A percentile compares a stretch with the other conserved stretches of the same genome.
phyloP scores from a whole-genome alignment of 2,888 invertebrate species.

The Pandemis corylana region DNA sequence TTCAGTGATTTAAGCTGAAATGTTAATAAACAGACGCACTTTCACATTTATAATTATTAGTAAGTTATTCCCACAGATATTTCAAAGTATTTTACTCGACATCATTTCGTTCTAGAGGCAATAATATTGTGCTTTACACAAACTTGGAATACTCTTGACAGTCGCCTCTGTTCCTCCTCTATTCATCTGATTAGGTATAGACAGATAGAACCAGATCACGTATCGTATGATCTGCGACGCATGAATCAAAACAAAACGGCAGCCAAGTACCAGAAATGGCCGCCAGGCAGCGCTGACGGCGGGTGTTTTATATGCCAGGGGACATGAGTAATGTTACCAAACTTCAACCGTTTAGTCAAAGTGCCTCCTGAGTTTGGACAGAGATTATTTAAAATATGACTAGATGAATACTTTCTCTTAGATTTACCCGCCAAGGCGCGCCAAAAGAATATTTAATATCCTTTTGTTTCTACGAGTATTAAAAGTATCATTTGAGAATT shows the following conservation, averaged over 20 bases:
- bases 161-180: background rate
- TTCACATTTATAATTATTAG: no score
- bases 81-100: no score
- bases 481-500: no score
- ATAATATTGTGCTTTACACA: no score
- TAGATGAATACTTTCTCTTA: background rate
- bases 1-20: no score
- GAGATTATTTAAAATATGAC: constrained; percentile 5
- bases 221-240: background rate
- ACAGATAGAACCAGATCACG: background rate
- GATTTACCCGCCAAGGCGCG: background rate
- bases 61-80: no score
- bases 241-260: constrained; percentile 9
- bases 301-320: background rate
- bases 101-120: no score
- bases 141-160: background rate
- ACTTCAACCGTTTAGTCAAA: constrained; percentile 2
- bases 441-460: background rate
- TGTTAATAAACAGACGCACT: no score
- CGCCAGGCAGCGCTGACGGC: constrained; percentile 13
- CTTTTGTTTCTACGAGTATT: no score
- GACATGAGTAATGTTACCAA: constrained; percentile 10
- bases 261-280: background rate
- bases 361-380: background rate
- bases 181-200: background rate